Base-by-base conservation (phyloP, 2,113 vertebrate species). In the Dissostichus mawsoni region DNA sequence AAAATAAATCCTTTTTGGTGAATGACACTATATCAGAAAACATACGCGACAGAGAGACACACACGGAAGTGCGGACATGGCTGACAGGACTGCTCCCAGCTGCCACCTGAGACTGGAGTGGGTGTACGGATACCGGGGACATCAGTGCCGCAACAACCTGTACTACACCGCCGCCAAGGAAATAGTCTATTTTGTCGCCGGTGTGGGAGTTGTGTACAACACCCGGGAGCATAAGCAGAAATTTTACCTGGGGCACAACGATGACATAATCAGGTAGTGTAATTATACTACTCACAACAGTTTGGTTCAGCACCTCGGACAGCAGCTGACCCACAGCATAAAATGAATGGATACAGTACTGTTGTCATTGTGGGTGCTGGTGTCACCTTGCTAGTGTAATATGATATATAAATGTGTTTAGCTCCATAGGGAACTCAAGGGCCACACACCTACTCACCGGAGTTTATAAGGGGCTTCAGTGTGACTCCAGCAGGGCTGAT, bases 131-230 rank as follows among this genome's bases (percentile, higher is more conserved):
- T 99, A 99, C 96, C 96, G 98, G 84, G 98, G 98, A 87, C 98
- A 99, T 85, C 98, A 99, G 95, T 99, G 97, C 95, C 98, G 97
- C 96, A 99, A 99, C 97, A 99, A 99, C 96, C 97, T 99, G 89
- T 98, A 98, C 95, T 98, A 99, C 95, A 99, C 97, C 12, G 97
- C 98, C 81, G 97, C 97, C 88, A 97, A 97, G 94, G 98, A 99
- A 90, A 97, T 99, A 81, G 98, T 99, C 62, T 99, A 99, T 94
- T 99, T 99, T 80, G 98, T 99, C 77, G 98, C 98, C 85, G 98
- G 98, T 67, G 96, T 97, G 85, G 98, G 97, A 92, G 98, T 99
- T 87, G 98, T 99, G 89, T 99, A 99, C 89, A 99, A 98, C 94
- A 97, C 98, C 76, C 95, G 98, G 77, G 98, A 99, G 89, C 98